Percentiles rank a stretch among this genome's conserved stretches.
Evolutionary conservation across 2,113 vertebrate genomes (phyloP).

Genomic region (Toxotes jaculatrix): DNA sequence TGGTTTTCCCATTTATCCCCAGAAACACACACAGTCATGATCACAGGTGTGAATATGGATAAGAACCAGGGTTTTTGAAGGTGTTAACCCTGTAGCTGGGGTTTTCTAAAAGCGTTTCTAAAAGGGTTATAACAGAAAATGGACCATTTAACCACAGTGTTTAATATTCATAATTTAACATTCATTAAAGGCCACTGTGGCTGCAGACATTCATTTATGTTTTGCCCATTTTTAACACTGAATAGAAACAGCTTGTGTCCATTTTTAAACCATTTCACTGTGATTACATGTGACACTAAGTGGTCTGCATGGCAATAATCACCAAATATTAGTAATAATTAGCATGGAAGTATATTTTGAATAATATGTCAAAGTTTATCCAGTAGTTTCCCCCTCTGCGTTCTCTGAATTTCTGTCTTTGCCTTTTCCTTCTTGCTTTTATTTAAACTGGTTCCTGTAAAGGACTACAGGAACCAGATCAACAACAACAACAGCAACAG

Average conservation of each 20-base stretch:
- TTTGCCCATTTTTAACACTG: not conserved
- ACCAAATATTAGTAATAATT: too few relatives aligned
- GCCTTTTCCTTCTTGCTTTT: not conserved
- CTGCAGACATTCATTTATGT: not conserved
- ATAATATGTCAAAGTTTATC: not conserved
- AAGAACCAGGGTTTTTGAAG: too few relatives aligned
- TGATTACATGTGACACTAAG: not conserved
- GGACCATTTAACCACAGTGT: not conserved
- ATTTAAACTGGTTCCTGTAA: not conserved
- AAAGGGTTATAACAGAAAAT: not conserved
- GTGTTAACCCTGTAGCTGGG: too few relatives aligned
- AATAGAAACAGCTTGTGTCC: not conserved
- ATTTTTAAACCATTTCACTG: not conserved
- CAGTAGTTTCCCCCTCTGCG: not conserved
- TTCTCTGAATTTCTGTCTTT: not conserved
- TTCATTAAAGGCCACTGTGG: not conserved
- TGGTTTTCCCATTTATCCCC: too few relatives aligned
- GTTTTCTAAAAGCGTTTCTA: too few relatives aligned
- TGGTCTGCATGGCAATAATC: not conserved
- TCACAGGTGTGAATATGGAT: too few relatives aligned
- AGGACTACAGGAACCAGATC: conserved; percentile 66
- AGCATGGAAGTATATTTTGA: not conserved
- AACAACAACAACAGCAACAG: conserved; percentile 61
- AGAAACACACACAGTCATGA: not conserved
- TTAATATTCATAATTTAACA: not conserved